Conservation (phyloP, 1,140 invertebrate species). For the Drosophila seguyi region DNA sequence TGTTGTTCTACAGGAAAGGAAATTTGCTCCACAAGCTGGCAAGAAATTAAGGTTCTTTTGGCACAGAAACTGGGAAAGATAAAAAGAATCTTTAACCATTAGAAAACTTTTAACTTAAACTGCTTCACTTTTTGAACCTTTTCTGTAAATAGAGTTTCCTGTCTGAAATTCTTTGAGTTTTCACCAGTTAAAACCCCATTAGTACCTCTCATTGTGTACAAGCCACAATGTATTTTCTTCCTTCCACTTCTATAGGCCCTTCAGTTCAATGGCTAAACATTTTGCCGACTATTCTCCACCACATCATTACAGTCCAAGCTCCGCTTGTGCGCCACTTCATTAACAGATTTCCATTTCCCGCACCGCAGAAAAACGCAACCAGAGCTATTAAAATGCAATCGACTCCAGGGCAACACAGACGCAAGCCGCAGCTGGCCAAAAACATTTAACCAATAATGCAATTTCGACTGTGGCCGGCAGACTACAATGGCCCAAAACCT, state of each 20-base stretch:
- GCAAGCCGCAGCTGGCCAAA: constrained; percentile 38
- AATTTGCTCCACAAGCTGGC: neutral
- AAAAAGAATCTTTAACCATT: neutral
- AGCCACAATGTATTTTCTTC: constrained; percentile 13
- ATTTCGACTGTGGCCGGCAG: constrained; percentile 36
- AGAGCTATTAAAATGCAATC: constrained; percentile 67
- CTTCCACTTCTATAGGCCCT: constrained; percentile 2
- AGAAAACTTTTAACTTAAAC: neutral
- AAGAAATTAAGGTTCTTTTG: neutral
- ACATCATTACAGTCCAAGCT: constrained; percentile 25
- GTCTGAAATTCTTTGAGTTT: too few species aligned
- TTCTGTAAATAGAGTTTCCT: neutral
- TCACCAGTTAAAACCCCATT: neutral
- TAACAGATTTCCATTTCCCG: constrained; percentile 39
- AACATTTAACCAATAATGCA: constrained; percentile 67
- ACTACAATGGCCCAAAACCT: constrained; percentile 13
- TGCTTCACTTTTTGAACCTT: neutral
- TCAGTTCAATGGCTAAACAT: constrained; percentile 13
- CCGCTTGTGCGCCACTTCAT: constrained; percentile 54
- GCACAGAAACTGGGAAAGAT: neutral
- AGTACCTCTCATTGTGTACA: constrained; percentile 1
- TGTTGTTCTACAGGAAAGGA: constrained; percentile 12
- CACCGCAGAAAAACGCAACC: constrained; percentile 35
- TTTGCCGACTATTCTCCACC: constrained; percentile 23
- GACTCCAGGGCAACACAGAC: constrained; percentile 16